A percentile compares a stretch with the other conserved stretches of the same genome.
phyloP scores from a whole-genome alignment of 2,888 invertebrate species.

The Lagria hirta region DNA sequence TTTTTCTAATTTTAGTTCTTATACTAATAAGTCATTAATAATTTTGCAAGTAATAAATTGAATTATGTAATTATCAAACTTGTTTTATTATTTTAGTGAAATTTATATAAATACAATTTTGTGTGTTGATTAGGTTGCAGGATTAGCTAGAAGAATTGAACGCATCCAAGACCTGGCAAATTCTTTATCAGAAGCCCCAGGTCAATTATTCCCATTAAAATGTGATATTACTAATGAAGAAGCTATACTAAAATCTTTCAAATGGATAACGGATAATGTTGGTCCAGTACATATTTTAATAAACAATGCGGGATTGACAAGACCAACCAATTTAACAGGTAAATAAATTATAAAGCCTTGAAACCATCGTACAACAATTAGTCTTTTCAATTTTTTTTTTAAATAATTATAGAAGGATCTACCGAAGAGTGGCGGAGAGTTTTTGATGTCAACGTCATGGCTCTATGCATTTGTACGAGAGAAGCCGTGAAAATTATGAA shows the following conservation, averaged over 20 bases:
- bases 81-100: too few relatives aligned
- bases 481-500: constrained; percentile 39
- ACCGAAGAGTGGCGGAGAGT: constrained; percentile 36
- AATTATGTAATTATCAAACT: too few relatives aligned
- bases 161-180: constrained; percentile 34
- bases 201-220: constrained; percentile 31
- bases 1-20: too few relatives aligned
- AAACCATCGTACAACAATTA: background rate
- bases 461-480: constrained; percentile 36
- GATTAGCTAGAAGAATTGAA: constrained; percentile 35
- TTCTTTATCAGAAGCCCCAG: constrained; percentile 28
- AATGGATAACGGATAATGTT: constrained; percentile 35
- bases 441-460: constrained; percentile 39
- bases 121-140: constrained; percentile 32
- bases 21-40: too few relatives aligned
- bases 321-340: constrained; percentile 30
- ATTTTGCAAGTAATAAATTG: too few relatives aligned
- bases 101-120: constrained; percentile 4
- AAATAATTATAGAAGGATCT: constrained; percentile 35
- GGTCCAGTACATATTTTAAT: constrained; percentile 38
- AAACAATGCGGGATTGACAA: constrained; percentile 39
- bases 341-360: constrained; percentile 8
- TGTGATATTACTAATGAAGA: constrained; percentile 39
- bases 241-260: constrained; percentile 35
- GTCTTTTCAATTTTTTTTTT: constrained; percentile 3